Evolutionary conservation across 1,140 invertebrate genomes (phyloP), one percentile per base, ranked within the genome.

Genomic region (Zophobas morio): DNA sequence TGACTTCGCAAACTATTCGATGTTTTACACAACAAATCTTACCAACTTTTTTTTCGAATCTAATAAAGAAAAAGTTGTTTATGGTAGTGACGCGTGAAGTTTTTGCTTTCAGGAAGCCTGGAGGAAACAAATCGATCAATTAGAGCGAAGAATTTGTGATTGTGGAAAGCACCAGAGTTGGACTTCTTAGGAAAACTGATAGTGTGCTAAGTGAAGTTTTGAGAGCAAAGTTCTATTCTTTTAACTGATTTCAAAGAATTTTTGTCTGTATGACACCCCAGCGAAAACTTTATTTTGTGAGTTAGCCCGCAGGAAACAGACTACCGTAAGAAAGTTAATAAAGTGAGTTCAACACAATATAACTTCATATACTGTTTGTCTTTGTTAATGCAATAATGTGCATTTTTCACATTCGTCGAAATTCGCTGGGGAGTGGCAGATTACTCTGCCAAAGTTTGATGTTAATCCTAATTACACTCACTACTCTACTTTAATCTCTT

Each of bases 61-160:
- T 66, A 66, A 66, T 66, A 66, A 66, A 66, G 60, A 66, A 66
- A 63, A 66, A 66, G 60, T 66, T 66, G 60, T 66, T 66, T 66
- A 66, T 66, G 60, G 60, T 32, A 66, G 60, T 66, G 60, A 66
- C 60, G 60, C 60, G 36, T 40, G 36, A 40, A 66, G 37, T 66
- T 66, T 51, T 20, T 51, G 49, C 42, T 8, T 46, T 60, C 56
- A 6, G 8, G 37, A 60, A 60, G 49, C 32, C 35, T 57, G 32
- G 2, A 57, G 8, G 60, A 66, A 66, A 66, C 60, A 66, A 66
- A 66, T 66, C 60, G 60, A 66, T 66, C 60, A 66, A 66, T 66
- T 66, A 66, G 6, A 33, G 60, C 37, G 37, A 60, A 60, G 56
- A 60, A 60, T 60, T 60, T 60, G 56, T 60, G 56, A 60, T 37